Percentiles rank a stretch among this genome's conserved stretches.
Conservation (phyloP, 1,140 invertebrate genomes). For the Ostrea edulis region DNA sequence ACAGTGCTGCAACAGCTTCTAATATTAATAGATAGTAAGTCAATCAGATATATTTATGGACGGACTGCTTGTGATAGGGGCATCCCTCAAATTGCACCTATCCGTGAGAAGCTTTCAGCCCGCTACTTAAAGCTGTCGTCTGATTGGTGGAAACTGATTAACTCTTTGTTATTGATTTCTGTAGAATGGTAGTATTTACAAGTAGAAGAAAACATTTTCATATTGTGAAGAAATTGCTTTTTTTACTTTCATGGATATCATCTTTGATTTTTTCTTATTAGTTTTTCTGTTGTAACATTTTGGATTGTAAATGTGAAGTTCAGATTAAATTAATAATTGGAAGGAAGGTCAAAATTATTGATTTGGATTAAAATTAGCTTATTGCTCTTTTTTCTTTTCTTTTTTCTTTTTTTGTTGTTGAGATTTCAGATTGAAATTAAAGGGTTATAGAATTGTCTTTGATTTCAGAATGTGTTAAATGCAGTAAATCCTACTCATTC, state of each 20-base stretch:
- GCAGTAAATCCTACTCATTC: neutral
- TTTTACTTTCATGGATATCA: neutral
- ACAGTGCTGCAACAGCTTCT: constrained; percentile 1
- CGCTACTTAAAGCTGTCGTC: neutral
- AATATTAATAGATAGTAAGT: constrained; percentile 19
- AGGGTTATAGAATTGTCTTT: too few relatives aligned
- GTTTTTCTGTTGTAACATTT: neutral
- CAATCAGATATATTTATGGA: constrained; percentile 37
- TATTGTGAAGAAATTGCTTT: neutral
- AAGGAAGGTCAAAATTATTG: too few relatives aligned
- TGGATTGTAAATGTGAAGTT: too few relatives aligned
- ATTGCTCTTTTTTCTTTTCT: too few relatives aligned
- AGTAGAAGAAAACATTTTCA: neutral
- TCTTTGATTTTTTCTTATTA: neutral
- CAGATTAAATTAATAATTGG: too few relatives aligned
- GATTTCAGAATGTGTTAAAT: too few relatives aligned
- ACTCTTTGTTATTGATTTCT: constrained; percentile 7
- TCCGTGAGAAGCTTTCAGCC: constrained; percentile 25
- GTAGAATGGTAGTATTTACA: neutral
- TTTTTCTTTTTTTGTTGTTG: too few relatives aligned
- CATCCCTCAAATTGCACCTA: constrained; percentile 34
- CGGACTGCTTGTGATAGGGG: constrained; percentile 10
- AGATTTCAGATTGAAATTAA: too few relatives aligned
- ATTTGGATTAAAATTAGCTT: too few relatives aligned
- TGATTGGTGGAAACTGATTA: constrained; percentile 28